Evolutionary conservation across 2,888 invertebrate genomes (phyloP).

Genomic region (Actias luna): DNA sequence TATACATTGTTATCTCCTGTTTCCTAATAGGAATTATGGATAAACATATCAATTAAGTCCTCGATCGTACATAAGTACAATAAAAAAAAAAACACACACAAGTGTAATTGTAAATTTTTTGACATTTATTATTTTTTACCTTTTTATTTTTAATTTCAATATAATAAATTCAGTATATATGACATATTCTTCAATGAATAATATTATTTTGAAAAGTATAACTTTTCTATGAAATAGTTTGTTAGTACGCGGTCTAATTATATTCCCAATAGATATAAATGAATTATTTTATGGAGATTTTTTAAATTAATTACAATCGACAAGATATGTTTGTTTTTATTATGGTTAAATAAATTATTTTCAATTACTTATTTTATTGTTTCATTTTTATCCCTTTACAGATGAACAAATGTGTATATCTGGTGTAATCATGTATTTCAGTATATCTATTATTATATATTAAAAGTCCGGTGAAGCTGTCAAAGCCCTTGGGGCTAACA

Average conservation of each 20-base stretch:
- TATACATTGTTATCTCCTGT: no score
- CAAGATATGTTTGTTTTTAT: neutral
- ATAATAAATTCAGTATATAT: no score
- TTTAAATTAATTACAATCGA: neutral
- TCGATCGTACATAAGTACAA: neutral
- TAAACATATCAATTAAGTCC: neutral
- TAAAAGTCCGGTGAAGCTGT: no score
- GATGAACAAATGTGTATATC: no score
- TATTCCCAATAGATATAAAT: neutral
- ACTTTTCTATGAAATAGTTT: neutral
- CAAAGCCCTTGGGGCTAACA: no score
- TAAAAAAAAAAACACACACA: no score
- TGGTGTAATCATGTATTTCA: no score
- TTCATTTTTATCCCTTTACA: neutral
- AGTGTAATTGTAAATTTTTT: no score
- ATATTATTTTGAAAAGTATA: neutral
- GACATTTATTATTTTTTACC: no score
- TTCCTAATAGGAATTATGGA: neutral
- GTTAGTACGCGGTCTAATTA: neutral
- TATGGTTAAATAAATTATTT: slow-evolving; percentile 1
- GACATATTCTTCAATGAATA: neutral
- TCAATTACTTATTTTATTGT: neutral
- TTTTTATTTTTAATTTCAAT: no score
- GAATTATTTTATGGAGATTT: neutral
- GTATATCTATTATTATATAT: no score